phyloP scores from a whole-genome alignment of 2,113 vertebrate genomes.

The Meriones unguiculatus region DNA sequence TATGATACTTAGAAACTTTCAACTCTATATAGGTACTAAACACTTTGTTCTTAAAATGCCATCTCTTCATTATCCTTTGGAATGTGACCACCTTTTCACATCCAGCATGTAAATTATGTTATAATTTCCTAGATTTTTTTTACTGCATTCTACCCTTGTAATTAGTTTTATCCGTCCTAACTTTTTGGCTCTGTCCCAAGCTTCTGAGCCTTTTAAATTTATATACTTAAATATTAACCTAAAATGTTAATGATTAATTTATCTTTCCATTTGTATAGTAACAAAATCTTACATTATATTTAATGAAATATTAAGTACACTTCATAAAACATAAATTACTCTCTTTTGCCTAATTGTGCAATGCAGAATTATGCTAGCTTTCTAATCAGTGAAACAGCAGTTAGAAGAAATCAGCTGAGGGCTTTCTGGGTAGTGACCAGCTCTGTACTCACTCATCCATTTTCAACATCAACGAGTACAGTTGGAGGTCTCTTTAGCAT shows the following conservation, averaged over 20 bases:
- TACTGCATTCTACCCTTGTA: neutral
- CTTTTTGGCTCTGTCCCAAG: neutral
- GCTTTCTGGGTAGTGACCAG: neutral
- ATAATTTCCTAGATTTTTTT: neutral
- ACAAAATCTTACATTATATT: neutral
- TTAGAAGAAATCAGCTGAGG: neutral
- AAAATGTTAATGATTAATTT: conserved; percentile 14
- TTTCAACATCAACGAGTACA: conserved; percentile 50
- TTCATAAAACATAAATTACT: neutral
- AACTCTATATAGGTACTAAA: neutral
- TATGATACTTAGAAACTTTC: neutral
- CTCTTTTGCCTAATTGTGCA: neutral
- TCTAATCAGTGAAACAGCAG: neutral
- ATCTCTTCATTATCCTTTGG: conserved; percentile 6
- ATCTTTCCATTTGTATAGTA: conserved; percentile 11
- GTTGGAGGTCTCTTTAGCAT: conserved; percentile 23
- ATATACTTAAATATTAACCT: neutral
- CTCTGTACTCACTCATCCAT: neutral
- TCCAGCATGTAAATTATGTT: neutral
- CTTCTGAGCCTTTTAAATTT: neutral
- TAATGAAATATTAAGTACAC: conserved; percentile 31
- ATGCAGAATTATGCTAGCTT: neutral
- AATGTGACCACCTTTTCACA: neutral
- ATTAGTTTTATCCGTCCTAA: neutral
- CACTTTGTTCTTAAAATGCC: neutral